Conservation (phyloP, 2,888 invertebrate species). For the Reticulitermes lucifugus region DNA sequence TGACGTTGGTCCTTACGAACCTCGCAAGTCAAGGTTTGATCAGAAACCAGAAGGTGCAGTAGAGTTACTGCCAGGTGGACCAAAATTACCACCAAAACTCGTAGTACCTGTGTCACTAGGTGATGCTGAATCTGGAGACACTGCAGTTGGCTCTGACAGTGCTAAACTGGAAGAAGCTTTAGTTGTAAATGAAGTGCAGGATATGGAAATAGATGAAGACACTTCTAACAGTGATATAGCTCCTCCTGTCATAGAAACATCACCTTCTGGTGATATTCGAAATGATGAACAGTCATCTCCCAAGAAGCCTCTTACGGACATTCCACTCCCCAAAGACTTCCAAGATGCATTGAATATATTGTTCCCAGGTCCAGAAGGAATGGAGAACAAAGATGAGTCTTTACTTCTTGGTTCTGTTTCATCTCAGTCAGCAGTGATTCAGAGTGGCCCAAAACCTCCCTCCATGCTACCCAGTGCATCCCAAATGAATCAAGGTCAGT, state of each 20-base stretch:
- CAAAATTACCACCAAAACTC: slow-evolving; percentile 21
- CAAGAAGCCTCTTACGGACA: slow-evolving; percentile 58
- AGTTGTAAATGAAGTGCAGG: slow-evolving; percentile 51
- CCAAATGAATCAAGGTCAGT: not conserved
- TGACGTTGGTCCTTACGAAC: slow-evolving; percentile 8
- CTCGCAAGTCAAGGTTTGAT: slow-evolving; percentile 17
- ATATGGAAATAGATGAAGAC: slow-evolving; percentile 58
- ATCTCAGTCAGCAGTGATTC: slow-evolving; percentile 7
- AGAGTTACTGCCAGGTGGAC: slow-evolving; percentile 15
- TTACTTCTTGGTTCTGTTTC: not conserved
- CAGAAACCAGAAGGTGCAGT: not conserved
- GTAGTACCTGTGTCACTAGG: slow-evolving; percentile 18
- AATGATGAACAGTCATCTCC: slow-evolving; percentile 59
- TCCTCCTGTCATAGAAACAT: slow-evolving; percentile 60
- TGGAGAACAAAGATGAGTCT: slow-evolving; percentile 25
- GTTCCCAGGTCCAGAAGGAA: slow-evolving; percentile 68
- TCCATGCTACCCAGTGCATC: not conserved
- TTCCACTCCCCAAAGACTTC: slow-evolving; percentile 72
- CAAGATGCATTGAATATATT: slow-evolving; percentile 76
- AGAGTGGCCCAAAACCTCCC: slow-evolving; percentile 36
- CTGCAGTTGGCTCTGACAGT: not conserved
- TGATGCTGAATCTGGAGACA: not conserved
- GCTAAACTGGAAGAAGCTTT: slow-evolving; percentile 12
- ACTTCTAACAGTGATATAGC: slow-evolving; percentile 58
- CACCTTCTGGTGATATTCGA: slow-evolving; percentile 61